A percentile compares a stretch with the other conserved stretches of the same genome.
Evolutionary conservation across 2,113 vertebrate genomes (phyloP).

Genomic region (Pterocles orientalis): DNA sequence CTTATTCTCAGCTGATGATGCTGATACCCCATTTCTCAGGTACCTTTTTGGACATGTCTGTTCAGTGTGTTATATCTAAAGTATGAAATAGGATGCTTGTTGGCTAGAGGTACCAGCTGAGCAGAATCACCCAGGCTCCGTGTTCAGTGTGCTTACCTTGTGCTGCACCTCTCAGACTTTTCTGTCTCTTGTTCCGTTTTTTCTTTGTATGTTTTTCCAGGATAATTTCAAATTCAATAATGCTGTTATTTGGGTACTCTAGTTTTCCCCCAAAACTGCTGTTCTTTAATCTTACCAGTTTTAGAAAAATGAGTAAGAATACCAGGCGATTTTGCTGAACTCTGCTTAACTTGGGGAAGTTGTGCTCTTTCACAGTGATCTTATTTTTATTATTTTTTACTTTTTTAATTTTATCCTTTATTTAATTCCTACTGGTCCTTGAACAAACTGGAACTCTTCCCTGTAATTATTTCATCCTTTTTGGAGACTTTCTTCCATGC

Average conservation of each 20-base stretch:
- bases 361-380: neutral
- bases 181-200: neutral
- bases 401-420: too few relatives aligned
- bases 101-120: neutral
- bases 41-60: neutral
- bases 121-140: neutral
- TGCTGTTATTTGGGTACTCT: neutral
- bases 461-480: neutral
- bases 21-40: neutral
- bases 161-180: neutral
- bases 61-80: neutral
- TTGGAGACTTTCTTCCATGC: neutral
- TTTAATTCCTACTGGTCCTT: neutral
- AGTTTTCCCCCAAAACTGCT: neutral
- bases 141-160: neutral
- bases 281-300: neutral
- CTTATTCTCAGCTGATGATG: neutral
- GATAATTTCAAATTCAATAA: neutral
- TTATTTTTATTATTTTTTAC: neutral
- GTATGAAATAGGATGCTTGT: rapidly evolving
- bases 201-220: neutral
- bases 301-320: neutral
- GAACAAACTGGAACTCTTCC: neutral
- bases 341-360: neutral
- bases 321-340: neutral